Percentiles rank a stretch among this genome's conserved stretches.
Conservation (phyloP, 2,113 vertebrate genomes). For the Grantiella picta region DNA sequence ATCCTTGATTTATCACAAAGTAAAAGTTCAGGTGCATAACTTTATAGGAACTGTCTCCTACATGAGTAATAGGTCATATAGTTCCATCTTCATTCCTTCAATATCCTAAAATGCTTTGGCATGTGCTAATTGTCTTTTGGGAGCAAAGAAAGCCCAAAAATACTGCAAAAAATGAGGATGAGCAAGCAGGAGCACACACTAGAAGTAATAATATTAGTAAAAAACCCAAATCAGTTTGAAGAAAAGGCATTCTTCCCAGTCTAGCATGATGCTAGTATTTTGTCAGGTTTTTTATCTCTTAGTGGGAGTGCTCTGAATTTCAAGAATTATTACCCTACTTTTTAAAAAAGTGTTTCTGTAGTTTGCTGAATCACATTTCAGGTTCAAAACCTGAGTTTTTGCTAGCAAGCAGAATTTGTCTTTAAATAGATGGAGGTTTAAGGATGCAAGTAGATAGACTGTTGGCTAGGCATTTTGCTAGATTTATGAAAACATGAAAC, state of each 20-base stretch:
- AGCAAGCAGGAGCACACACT: neutral
- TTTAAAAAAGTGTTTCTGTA: neutral
- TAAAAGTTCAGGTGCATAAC: neutral
- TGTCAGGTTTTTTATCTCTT: neutral
- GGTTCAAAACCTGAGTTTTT: neutral
- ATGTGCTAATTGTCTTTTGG: neutral
- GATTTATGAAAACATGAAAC: neutral
- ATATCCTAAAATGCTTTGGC: neutral
- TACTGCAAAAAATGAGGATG: neutral
- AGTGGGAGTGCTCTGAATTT: neutral
- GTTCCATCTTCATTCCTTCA: neutral
- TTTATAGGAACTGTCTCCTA: neutral
- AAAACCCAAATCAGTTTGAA: neutral
- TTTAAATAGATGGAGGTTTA: neutral
- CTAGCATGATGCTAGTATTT: neutral
- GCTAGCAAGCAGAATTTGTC: neutral
- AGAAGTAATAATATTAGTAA: neutral
- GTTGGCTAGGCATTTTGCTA: neutral
- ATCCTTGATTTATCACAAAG: neutral
- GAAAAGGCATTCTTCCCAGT: neutral
- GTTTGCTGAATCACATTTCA: neutral
- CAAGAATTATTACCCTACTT: neutral
- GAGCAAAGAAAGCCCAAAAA: neutral
- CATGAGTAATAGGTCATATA: neutral
- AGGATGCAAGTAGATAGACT: neutral